phyloP scores from a whole-genome alignment of 2,113 vertebrate genomes.

The Struthio camelus region DNA sequence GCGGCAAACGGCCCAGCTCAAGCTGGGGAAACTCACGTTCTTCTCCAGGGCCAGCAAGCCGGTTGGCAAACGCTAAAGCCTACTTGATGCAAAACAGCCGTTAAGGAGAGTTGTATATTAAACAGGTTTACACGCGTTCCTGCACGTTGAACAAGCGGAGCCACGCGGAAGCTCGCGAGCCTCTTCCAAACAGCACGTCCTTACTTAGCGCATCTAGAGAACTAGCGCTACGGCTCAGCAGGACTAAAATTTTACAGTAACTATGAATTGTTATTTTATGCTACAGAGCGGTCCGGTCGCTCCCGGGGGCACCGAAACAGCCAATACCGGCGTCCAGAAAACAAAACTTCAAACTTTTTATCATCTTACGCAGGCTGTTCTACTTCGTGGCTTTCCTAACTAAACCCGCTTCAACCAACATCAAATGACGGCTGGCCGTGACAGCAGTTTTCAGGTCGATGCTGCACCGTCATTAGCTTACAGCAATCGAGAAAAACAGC shows the following conservation, averaged over 20 bases:
- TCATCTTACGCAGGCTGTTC: not conserved
- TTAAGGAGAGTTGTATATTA: not conserved
- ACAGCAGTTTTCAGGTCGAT: not conserved
- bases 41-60: not conserved
- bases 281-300: conserved; percentile 32
- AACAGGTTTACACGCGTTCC: not conserved
- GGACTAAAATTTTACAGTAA: not conserved
- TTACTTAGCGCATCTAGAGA: not conserved
- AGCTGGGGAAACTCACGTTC: no score
- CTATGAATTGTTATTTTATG: not conserved
- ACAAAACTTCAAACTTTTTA: not conserved
- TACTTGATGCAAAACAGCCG: not conserved
- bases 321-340: not conserved
- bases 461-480: not conserved
- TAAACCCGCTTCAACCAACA: not conserved
- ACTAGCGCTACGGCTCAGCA: not conserved
- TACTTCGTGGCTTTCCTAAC: not conserved
- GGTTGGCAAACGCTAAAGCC: not conserved
- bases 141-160: not conserved
- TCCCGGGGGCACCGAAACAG: not conserved
- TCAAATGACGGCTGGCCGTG: not conserved
- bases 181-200: not conserved
- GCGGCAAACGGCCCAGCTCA: no score
- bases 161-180: not conserved
- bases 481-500: not conserved